Evolutionary conservation across 2,113 vertebrate species (phyloP), one percentile per base, ranked within the genome.

Genomic region (Dicrurus megarhynchus): DNA sequence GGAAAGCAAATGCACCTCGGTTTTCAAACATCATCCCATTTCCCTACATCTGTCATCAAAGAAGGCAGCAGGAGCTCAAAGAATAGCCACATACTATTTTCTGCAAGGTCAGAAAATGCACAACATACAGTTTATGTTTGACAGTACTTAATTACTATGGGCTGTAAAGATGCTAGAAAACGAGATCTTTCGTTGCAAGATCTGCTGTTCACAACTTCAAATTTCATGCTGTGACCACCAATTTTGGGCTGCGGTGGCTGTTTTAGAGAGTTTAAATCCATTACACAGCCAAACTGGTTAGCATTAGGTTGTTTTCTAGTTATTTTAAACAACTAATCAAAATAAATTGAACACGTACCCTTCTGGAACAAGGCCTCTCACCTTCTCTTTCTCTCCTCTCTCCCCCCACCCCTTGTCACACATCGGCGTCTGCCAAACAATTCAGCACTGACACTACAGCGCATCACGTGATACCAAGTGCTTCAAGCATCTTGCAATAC

Each of bases 401-500:
- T 87, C 56, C 87, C 84, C 75, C 73, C 75, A 84, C 44, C 47
- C 87, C 85, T 59, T 93, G 80, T 94, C 94, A 96, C 87, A 87
- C 91, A 70, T 32, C 9, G 61, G 90, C 83, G 90, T 93, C 88
- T 96, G 93, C 95, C 93, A 95, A 93, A 95, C 96, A 93, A 96
- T 97, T 93, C 90, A 88, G 46, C 77, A 52, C 93, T 70, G 90
- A 87, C 93, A 94, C 78, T 67, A 84, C 52, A 49, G 56, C 9
- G 0, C 12, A 67, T 70, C 92, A 95, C 71, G 35, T 93, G 95
- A 59, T 26, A 41, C 56, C 93, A 79, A 96, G 91, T 76, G 94
- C 93, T 95, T 76, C 90, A 44, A 96, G 94, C 96, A 94, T 94
- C 95, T 88, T 95, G 85, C 63, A 11, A 92, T 93, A 90, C 92